Percentiles rank a stretch among this genome's conserved stretches.
These are phyloP conservation scores for Brachycybe producta DNA, from an alignment of 2,888 invertebrate species.

Conservation along the genomic window DNA sequence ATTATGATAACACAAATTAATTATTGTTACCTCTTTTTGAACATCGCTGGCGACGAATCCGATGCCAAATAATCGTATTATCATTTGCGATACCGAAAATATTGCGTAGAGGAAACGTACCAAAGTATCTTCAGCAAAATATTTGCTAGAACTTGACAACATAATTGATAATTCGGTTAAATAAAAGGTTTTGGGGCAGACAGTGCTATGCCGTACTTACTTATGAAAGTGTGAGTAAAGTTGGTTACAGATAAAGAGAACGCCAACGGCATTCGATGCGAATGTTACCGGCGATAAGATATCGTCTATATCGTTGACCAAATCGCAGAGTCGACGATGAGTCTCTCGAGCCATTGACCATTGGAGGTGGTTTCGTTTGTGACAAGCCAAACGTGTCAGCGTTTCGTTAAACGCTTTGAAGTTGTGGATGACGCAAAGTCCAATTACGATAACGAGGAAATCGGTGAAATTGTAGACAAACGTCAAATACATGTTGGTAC, in stretches of 20 bases:
- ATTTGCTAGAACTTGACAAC: too few species aligned
- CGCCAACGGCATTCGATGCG: background rate
- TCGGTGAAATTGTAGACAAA: slow-evolving; percentile 7
- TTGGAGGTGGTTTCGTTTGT: background rate
- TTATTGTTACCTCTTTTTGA: background rate
- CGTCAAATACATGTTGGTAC: too few species aligned
- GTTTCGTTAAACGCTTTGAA: background rate
- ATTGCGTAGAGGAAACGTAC: background rate
- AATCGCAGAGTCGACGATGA: background rate
- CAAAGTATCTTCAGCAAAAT: too few species aligned
- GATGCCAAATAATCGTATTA: background rate
- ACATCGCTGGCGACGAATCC: background rate
- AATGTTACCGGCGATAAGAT: background rate
- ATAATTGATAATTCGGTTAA: too few species aligned
- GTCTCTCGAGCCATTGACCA: background rate
- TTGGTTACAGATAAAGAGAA: slow-evolving; percentile 4
- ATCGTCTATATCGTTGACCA: background rate
- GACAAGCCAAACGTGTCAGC: background rate
- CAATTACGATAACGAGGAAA: background rate
- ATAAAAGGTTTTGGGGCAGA: too few species aligned
- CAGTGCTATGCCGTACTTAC: too few species aligned
- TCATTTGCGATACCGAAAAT: background rate
- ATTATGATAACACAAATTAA: too few species aligned
- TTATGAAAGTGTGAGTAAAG: background rate
- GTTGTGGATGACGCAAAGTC: background rate